phyloP scores from a whole-genome alignment of 92 coral and sea anemone species.

The Galaxea fascicularis region DNA sequence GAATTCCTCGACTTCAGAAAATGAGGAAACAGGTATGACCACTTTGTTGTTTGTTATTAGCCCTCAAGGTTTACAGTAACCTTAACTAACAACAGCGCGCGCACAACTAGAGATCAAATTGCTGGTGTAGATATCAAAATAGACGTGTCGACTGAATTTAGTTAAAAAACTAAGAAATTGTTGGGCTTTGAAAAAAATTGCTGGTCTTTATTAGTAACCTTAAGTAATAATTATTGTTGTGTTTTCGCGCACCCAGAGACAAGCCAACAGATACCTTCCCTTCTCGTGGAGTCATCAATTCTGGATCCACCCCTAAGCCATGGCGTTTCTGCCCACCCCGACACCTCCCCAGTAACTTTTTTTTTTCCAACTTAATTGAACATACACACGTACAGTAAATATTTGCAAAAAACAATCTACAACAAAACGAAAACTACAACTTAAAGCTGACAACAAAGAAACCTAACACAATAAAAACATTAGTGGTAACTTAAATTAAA shows the following conservation, averaged over 20 bases:
- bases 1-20: background rate
- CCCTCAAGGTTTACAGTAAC: background rate
- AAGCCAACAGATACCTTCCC: too few relatives aligned
- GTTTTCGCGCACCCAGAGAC: background rate
- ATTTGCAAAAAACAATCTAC: too few relatives aligned
- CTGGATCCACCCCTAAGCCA: background rate
- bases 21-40: background rate
- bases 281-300: background rate
- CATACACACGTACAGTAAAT: too few relatives aligned
- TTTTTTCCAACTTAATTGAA: too few relatives aligned
- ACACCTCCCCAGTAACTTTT: background rate
- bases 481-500: too few relatives aligned
- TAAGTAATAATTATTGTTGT: background rate
- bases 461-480: too few relatives aligned
- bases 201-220: background rate
- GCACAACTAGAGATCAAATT: background rate
- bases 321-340: background rate
- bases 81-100: background rate
- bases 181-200: too few relatives aligned
- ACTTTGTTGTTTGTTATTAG: background rate
- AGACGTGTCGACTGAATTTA: too few relatives aligned
- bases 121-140: too few relatives aligned
- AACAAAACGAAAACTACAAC: too few relatives aligned
- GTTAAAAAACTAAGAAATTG: too few relatives aligned
- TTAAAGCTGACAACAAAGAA: too few relatives aligned